Percentiles rank a stretch among this genome's conserved stretches.
phyloP scores from a whole-genome alignment of 2,888 invertebrate genomes.

The Megalurothrips usitatus region DNA sequence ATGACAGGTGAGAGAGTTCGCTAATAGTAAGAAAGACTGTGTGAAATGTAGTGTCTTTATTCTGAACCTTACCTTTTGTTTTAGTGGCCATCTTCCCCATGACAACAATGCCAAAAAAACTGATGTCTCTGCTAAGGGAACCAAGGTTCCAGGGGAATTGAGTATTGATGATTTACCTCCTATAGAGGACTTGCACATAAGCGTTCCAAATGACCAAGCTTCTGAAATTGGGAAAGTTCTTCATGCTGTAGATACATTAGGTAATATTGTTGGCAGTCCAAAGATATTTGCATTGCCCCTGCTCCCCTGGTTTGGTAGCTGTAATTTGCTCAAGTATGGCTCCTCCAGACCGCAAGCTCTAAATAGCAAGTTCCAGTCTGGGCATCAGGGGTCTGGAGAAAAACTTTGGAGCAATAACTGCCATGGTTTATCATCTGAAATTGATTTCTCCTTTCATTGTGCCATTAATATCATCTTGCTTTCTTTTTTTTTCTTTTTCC shows the following conservation, averaged over 20 bases:
- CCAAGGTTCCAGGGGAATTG: constrained; percentile 52
- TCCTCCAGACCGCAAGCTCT: too few species aligned
- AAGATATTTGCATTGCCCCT: not conserved
- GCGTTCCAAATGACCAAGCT: constrained; percentile 70
- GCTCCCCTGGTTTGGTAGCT: too few species aligned
- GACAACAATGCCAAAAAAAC: not conserved
- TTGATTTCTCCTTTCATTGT: constrained; percentile 28
- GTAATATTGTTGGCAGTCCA: constrained; percentile 45
- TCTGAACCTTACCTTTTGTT: not conserved
- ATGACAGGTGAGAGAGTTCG: not conserved
- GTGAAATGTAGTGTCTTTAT: not conserved
- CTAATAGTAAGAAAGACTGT: not conserved
- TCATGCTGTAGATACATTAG: constrained; percentile 67
- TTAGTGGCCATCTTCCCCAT: not conserved
- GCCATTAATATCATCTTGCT: not conserved
- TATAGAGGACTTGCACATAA: constrained; percentile 73
- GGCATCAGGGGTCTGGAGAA: too few species aligned
- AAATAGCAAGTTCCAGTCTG: too few species aligned
- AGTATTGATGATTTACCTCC: constrained; percentile 69
- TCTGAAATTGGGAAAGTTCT: constrained; percentile 67
- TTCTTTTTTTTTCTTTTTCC: constrained; percentile 43
- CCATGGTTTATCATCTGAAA: constrained; percentile 26
- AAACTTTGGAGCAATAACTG: constrained; percentile 3
- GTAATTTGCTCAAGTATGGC: too few species aligned
- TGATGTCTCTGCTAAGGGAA: not conserved